Conservation (phyloP, 2,113 vertebrate genomes). For the Tragulus kanchil region DNA sequence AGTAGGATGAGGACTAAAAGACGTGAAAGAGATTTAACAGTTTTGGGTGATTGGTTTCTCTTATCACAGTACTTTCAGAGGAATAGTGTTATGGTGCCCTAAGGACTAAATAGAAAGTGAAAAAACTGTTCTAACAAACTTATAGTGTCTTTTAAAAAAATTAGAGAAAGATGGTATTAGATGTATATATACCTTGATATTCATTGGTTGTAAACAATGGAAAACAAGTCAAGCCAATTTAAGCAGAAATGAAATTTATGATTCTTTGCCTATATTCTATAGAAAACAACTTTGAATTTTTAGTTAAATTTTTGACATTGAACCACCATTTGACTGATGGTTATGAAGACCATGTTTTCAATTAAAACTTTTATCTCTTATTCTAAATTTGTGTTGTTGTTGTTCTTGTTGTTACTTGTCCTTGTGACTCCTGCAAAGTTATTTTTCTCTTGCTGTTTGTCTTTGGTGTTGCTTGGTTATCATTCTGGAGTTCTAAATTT, state of each 20-base stretch:
- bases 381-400: too few species aligned
- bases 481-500: background rate
- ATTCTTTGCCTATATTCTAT: background rate
- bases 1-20: background rate
- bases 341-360: background rate
- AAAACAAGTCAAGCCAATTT: background rate
- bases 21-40: background rate
- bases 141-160: background rate
- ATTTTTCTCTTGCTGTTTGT: background rate
- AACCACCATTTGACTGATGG: background rate
- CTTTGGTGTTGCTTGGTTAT: background rate
- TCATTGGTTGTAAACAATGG: background rate
- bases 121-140: background rate
- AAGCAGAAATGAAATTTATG: background rate
- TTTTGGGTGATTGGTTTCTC: background rate
- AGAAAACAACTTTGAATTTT: background rate
- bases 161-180: background rate
- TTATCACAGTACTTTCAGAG: background rate
- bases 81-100: background rate
- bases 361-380: background rate
- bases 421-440: background rate
- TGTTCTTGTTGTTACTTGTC: background rate
- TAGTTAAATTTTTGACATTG: background rate
- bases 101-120: background rate
- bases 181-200: background rate